Percentiles rank a stretch among this genome's conserved stretches.
Conservation (phyloP, 64 coral and sea anemone species). For the Catalaphyllia jardinei region DNA sequence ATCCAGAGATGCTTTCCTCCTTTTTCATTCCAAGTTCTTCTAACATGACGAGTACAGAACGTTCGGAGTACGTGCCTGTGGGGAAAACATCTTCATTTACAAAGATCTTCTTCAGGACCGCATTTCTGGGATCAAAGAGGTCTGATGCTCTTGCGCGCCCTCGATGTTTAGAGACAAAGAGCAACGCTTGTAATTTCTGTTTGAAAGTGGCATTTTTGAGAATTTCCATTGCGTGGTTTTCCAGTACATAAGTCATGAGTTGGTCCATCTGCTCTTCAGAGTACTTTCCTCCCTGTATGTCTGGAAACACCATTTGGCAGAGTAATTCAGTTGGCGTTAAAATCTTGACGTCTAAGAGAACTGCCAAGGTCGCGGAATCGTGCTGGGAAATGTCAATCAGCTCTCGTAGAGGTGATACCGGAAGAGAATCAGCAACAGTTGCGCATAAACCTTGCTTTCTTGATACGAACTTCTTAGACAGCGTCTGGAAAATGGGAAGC, state of each 20-base stretch:
- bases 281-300: slow-evolving; percentile 7
- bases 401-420: slow-evolving; percentile 4
- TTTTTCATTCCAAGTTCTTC: slow-evolving; percentile 37
- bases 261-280: slow-evolving; percentile 32
- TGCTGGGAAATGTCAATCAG: slow-evolving; percentile 32
- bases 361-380: slow-evolving; percentile 27
- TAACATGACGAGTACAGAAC: neutral
- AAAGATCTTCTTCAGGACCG: slow-evolving; percentile 1
- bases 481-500: slow-evolving; percentile 56
- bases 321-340: slow-evolving; percentile 43
- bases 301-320: slow-evolving; percentile 20
- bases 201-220: slow-evolving; percentile 7
- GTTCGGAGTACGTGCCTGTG: neutral
- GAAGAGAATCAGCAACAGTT: slow-evolving; percentile 23
- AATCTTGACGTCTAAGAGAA: slow-evolving; percentile 21
- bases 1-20: slow-evolving; percentile 15
- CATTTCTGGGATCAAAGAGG: slow-evolving; percentile 34
- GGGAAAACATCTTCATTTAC: slow-evolving; percentile 27
- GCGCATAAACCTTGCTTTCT: slow-evolving; percentile 18
- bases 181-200: neutral
- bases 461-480: slow-evolving; percentile 46
- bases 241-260: slow-evolving; percentile 46
- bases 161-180: slow-evolving; percentile 2
- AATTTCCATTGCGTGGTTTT: slow-evolving; percentile 30
- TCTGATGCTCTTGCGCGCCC: neutral